These are phyloP conservation scores for Pocillopora grandis DNA, from an alignment of 92 coral and sea anemone species.

Conservation along the genomic window DNA sequence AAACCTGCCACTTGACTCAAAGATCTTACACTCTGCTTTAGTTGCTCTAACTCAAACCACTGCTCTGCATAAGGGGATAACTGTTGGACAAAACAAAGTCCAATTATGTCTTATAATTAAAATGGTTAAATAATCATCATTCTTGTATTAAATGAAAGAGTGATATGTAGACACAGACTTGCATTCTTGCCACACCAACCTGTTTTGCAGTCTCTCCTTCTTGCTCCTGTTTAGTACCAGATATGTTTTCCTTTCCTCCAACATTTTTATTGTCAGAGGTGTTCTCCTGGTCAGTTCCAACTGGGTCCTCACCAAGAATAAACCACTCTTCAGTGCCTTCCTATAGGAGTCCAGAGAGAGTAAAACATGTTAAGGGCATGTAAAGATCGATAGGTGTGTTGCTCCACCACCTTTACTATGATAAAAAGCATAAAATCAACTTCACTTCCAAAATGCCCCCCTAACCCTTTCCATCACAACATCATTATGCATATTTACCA, in stretches of 20 bases:
- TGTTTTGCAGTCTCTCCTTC: not conserved
- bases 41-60: conserved; percentile 82
- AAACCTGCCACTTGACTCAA: conserved; percentile 62
- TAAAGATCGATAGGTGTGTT: not conserved
- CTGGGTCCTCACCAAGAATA: conserved; percentile 18
- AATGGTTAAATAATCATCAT: not conserved
- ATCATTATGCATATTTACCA: too few relatives aligned
- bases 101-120: not conserved
- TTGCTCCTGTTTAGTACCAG: not conserved
- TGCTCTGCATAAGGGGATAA: conserved; percentile 70
- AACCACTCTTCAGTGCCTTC: conserved; percentile 24
- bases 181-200: not conserved
- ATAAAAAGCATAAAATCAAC: not conserved
- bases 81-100: not conserved
- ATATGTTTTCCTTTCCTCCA: not conserved
- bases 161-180: not conserved
- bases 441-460: not conserved
- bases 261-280: not conserved
- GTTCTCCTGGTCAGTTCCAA: not conserved
- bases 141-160: not conserved
- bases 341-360: not conserved
- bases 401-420: too few relatives aligned
- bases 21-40: conserved; percentile 79
- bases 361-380: not conserved
- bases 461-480: too few relatives aligned